phyloP scores from a whole-genome alignment of 1,140 invertebrate species.

The Yoshiicerus persimilis region DNA sequence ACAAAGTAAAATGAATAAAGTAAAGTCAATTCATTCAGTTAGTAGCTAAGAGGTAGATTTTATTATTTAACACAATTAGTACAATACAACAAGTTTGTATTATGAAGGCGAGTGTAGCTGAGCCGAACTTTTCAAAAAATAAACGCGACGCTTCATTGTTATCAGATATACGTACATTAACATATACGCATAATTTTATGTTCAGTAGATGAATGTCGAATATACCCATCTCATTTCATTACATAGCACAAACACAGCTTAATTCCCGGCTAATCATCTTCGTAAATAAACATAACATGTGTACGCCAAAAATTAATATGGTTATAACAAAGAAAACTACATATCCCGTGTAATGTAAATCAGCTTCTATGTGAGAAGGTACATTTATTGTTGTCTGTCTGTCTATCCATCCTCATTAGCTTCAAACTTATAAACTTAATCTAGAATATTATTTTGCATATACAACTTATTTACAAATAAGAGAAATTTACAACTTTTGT shows the following conservation, averaged over 20 bases:
- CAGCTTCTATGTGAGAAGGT: too few relatives aligned
- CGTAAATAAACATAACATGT: too few relatives aligned
- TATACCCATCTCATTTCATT: not conserved
- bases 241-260: not conserved
- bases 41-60: not conserved
- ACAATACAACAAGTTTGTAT: not conserved
- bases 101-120: conserved; percentile 2
- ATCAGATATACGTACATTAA: not conserved
- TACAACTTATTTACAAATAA: not conserved
- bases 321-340: not conserved
- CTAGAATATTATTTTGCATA: not conserved
- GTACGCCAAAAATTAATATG: not conserved
- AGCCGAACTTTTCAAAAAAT: conserved; percentile 6
- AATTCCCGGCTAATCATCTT: not conserved
- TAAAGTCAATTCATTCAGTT: not conserved
- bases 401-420: not conserved
- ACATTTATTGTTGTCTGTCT: not conserved
- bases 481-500: not conserved
- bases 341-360: too few relatives aligned
- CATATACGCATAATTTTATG: not conserved
- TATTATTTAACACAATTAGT: not conserved
- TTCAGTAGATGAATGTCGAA: not conserved
- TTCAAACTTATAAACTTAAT: not conserved
- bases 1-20: not conserved
- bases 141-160: not conserved